phyloP scores from a whole-genome alignment of 2,888 invertebrate species.

The Volucella inanis region DNA sequence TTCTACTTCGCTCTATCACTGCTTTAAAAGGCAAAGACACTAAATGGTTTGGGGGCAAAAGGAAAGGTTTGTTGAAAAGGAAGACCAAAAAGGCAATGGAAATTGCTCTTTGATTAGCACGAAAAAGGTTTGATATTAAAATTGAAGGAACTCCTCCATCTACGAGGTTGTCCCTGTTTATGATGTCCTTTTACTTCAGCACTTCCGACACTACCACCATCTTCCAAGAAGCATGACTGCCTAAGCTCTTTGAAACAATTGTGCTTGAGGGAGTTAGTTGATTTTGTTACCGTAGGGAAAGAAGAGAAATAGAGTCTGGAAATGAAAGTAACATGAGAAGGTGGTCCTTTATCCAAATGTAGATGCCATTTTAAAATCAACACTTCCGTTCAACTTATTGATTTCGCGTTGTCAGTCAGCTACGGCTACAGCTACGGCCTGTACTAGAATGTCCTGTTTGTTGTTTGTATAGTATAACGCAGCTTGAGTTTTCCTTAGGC shows the following conservation, averaged over 20 bases:
- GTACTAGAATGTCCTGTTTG: constrained; percentile 29
- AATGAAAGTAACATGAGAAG: constrained; percentile 5
- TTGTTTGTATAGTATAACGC: not conserved
- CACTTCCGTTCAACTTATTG: constrained; percentile 57
- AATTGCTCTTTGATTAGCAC: constrained; percentile 67
- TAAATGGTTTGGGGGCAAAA: not conserved
- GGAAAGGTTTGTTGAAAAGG: not conserved
- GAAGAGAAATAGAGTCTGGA: not conserved
- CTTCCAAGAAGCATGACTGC: not conserved
- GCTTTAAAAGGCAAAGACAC: constrained; percentile 9
- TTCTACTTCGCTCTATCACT: not conserved
- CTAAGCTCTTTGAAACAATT: constrained; percentile 4
- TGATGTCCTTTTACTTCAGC: constrained; percentile 23
- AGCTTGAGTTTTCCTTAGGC: constrained; percentile 3
- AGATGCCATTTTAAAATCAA: constrained; percentile 64
- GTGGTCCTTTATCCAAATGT: constrained; percentile 52
- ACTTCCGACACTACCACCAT: not conserved
- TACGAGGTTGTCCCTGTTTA: constrained; percentile 32
- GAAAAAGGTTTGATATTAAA: constrained; percentile 55
- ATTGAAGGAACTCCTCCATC: constrained; percentile 26
- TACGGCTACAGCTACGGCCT: not conserved
- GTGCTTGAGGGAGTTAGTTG: constrained; percentile 30
- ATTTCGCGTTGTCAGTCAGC: constrained; percentile 32
- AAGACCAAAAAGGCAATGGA: constrained; percentile 48
- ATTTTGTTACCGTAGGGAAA: constrained; percentile 17